Percentiles rank a stretch among this genome's conserved stretches.
Conservation (phyloP, 2,797 vertebrate genomes). For the Lagorchestes hirsutus region DNA sequence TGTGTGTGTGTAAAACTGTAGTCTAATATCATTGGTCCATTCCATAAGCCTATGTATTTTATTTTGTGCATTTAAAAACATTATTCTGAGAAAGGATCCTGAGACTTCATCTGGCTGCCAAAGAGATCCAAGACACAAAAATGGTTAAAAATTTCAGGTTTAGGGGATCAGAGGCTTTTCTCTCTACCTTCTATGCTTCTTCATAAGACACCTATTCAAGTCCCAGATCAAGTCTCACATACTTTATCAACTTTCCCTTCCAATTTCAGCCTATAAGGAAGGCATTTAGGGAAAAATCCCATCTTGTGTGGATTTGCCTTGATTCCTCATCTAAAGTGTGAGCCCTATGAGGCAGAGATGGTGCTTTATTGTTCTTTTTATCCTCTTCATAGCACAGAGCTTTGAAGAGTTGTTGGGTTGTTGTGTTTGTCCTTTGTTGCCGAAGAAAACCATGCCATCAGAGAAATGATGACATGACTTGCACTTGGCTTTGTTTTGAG, state of each 20-base stretch:
- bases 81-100: neutral
- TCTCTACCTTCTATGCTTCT: neutral
- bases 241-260: neutral
- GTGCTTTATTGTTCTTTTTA: neutral
- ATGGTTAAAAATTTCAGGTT: neutral
- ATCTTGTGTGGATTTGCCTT: neutral
- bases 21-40: neutral
- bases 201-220: neutral
- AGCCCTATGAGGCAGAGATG: neutral
- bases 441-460: no score
- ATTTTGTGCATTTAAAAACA: neutral
- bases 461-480: no score
- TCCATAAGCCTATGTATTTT: neutral
- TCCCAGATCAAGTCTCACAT: neutral
- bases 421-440: no score
- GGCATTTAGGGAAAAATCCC: neutral
- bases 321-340: neutral
- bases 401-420: neutral
- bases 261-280: neutral
- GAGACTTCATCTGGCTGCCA: neutral
- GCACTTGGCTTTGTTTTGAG: no score
- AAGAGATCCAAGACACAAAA: neutral
- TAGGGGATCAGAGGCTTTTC: neutral
- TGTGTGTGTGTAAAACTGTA: neutral
- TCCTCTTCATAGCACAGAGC: neutral